Base-by-base conservation (phyloP, 2,113 vertebrate genomes). In the Albula glossodonta region DNA sequence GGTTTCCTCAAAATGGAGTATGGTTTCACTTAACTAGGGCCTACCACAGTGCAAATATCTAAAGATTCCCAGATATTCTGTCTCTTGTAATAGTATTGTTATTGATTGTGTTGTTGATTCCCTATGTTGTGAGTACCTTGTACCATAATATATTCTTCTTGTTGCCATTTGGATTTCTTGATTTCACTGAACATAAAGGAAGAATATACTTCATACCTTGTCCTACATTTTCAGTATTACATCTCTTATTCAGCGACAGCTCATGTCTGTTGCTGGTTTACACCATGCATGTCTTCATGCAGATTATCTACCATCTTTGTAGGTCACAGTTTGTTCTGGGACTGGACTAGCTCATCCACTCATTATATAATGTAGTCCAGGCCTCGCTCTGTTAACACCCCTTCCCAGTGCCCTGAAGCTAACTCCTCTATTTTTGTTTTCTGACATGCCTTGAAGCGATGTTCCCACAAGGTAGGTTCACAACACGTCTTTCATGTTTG, bases 401-500 rank as follows among this genome's bases (percentile, higher is more conserved):
- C 80, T 52, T 52, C 50, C n/a, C 51, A 83, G n/a, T 60, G n/a
- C 50, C 81, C 81, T 60, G 56, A 60, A 51, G 83, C 83, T 84
- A 84, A 84, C 83, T 84, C 11, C 63, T 49, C 50, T 84, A 84
- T 84, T 84, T 77, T 51, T 84, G 80, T 84, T 84, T 77, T 84
- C 83, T 51, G 51, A 83, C 83, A 66, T 77, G 83, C 52, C 83
- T 84, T 84, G 83, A 84, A 84, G 83, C 83, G 83, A 74, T 66
- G 60, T 77, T 84, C 66, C 83, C 66, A 66, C 57, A 84, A 84
- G 83, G 83, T 84, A 84, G 83, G 83, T 84, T 83, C 25, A 83
- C 25, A 8, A 60, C 31, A 25, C n/a, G n/a, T 83, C 31, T 60
- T 81, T 81, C 50, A 25, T 83, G 81, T 83, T 48, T 60, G 81